These are phyloP conservation scores for Ischnus inquisitorius DNA, from an alignment of 2,888 invertebrate species.

Conservation along the genomic window DNA sequence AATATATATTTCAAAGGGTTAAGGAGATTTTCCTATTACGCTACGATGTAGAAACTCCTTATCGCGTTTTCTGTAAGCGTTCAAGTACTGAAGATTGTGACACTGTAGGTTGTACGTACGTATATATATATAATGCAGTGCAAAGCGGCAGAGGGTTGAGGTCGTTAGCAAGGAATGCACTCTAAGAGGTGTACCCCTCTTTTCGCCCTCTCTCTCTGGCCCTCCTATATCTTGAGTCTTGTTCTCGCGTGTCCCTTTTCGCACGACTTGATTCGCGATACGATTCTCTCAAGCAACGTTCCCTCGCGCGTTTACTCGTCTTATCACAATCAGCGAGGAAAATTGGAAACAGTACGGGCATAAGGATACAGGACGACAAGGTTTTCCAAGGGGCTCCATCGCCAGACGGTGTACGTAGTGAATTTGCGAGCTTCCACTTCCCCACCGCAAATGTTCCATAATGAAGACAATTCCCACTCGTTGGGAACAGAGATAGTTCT, in stretches of 20 bases:
- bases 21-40: conserved; percentile 2
- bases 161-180: conserved; percentile 58
- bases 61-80: conserved; percentile 36
- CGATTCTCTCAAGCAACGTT: conserved; percentile 29
- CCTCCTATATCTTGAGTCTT: conserved; percentile 37
- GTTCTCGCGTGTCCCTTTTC: conserved; percentile 35
- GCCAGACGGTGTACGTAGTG: conserved; percentile 5
- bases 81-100: conserved; percentile 32
- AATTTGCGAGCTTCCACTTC: conserved; percentile 32
- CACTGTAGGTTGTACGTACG: conserved; percentile 11
- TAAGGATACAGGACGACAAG: conserved; percentile 46
- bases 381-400: conserved; percentile 29
- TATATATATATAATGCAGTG: conserved; percentile 17
- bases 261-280: conserved; percentile 53
- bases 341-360: conserved; percentile 51
- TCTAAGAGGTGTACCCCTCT: conserved; percentile 35
- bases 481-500: neutral
- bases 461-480: conserved; percentile 30
- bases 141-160: conserved; percentile 32
- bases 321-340: conserved; percentile 63
- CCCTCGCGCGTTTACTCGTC: conserved; percentile 50
- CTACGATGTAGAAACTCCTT: conserved; percentile 26
- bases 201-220: neutral
- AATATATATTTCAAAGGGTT: no score
- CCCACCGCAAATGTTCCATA: conserved; percentile 38